Base-by-base conservation (phyloP, 53 echinoderm and acorn worm genomes). In the Stichopus horrens region DNA sequence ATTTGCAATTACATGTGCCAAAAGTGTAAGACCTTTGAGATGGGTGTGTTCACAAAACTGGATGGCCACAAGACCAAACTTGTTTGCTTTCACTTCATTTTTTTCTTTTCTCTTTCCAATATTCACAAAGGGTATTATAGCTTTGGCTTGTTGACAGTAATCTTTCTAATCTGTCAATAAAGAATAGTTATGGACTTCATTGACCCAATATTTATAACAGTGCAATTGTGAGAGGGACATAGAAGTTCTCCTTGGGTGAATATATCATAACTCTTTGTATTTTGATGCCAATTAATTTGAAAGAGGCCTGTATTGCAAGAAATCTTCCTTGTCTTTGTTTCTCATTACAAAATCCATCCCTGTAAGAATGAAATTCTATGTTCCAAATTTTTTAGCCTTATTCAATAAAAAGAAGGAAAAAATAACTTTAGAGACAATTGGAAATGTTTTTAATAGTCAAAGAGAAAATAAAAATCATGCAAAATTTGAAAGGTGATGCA, bases 401-500 rank as follows among this genome's bases (percentile, higher is more conserved):
- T 81, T 37, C 37, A 37, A 37, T 37, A 37, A 37, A 37, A 37
- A 37, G 37, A 81, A 57, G 57, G n/a, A 56, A 79, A 23, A 79
- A 58, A 81, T 53, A 71, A 71, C 37, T 71, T 71, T 71, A 71
- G 18, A 71, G 71, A 71, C 18, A 71, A 71, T 81, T 58, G 57
- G 58, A 81, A 81, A 81, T 56, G 57, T 56, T 55, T 81, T 81
- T 71, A 56, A 57, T 81, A 53, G 58, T 56, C 57, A 18, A 54
- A 52, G 52, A 67, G 57, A 19, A 81, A 13, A 7, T 58, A 66
- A 52, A 79, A 77, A 85, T 85, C 85, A 85, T 85, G 85, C 85
- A 85, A 85, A 67, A 85, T 63, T 85, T 66, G 68, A 66, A 81
- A 65, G 85, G 5, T 65, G 65, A 85, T 85, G 85, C 85, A 85